Base-by-base conservation (phyloP, 2,113 vertebrate genomes). In the Siphamia tubifer region DNA sequence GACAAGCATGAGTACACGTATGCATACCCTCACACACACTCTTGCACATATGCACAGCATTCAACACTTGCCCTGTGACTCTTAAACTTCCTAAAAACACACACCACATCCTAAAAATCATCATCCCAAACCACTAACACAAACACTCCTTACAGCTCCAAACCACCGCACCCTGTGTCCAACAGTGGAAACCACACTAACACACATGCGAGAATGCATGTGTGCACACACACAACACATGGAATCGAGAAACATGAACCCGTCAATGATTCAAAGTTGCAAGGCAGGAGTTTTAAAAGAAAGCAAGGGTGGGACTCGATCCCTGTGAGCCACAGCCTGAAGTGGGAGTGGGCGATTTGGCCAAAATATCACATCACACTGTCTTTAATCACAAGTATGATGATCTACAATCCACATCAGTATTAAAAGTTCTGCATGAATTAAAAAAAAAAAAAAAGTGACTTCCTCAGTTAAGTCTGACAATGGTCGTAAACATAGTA, bases 61-160 rank as follows among this genome's bases (percentile, higher is more conserved):
- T 78, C 68, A 67, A 79, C 79, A 67, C 79, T 57, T 39, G 35
- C 38, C 48, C 9, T 3, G 66, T 51, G 74, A 80, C 65, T 81
- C 75, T 74, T 80, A 74, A 82, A 80, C 74, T 64, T 75, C 70
- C 74, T 57, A 43, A 84, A 76, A 80, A 71, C 70, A 79, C 56
- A 68, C 68, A 54, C 76, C 74, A 79, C 87, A 83, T 88, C 82
- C 78, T 70, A 65, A 69, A 63, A 52, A 63, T 61, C 27, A 19
- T 68, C 64, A 36, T 30, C 55, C 49, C 72, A 74, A 82, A 86
- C 83, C 85, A 16, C 80, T 45, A 79, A 71, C 62, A 65, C 70
- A 74, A 79, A 84, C 69, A 82, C 39, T 35, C 43, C 55, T 72
- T 44, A 8, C 11, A 2, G 79, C 48, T 72, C 68, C 72, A 76